Conservation (phyloP, 2,888 invertebrate genomes). For the Trichacis sp. region DNA sequence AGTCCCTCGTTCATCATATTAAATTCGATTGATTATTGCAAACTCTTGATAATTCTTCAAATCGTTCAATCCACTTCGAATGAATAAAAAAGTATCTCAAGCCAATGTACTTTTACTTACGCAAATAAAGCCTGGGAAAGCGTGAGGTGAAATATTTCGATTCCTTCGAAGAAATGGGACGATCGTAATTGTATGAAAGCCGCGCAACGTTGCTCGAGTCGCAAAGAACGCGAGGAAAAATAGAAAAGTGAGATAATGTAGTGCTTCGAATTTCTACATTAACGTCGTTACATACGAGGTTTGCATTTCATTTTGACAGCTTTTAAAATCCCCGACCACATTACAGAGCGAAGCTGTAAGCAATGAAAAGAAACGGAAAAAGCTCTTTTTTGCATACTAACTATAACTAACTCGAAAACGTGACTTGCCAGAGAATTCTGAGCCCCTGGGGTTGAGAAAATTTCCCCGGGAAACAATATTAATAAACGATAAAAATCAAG, state of each 20-base stretch:
- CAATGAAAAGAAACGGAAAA: not conserved
- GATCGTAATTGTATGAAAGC: slow-evolving; percentile 18
- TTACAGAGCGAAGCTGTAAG: not conserved
- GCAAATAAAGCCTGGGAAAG: no score
- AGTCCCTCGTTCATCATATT: no score
- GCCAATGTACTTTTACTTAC: no score
- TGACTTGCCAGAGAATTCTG: not conserved
- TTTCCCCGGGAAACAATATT: no score
- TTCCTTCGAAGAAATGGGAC: not conserved
- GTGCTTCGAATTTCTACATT: not conserved
- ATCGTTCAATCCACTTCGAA: no score
- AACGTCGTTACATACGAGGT: not conserved
- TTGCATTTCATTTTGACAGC: not conserved
- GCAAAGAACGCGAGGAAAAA: not conserved
- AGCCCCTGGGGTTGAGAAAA: no score
- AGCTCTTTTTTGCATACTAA: not conserved
- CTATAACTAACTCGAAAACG: not conserved
- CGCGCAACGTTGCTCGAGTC: not conserved
- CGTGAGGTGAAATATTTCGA: not conserved
- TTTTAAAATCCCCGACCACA: not conserved
- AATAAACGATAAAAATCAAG: no score
- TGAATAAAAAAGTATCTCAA: no score
- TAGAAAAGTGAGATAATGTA: not conserved
- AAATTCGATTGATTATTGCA: no score
- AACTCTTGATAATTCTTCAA: no score